Conservation (phyloP, 2,888 invertebrate genomes). For the Peribatodes rhomboidaria region DNA sequence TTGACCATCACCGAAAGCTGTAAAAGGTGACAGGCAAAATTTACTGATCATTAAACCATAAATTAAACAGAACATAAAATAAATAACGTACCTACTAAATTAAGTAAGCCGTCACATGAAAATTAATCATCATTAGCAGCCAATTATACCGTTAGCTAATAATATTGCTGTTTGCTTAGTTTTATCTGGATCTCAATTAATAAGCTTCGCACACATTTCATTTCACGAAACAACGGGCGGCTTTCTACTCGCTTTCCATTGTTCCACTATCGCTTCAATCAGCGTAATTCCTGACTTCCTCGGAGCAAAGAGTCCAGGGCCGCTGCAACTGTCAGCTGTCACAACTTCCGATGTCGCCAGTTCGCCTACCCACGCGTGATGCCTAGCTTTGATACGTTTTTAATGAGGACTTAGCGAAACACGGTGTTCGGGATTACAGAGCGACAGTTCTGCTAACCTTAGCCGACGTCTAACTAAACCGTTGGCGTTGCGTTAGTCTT, state of each 20-base stretch:
- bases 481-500: too few relatives aligned
- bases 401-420: constrained; percentile 41
- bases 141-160: constrained; percentile 11
- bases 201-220: constrained; percentile 34
- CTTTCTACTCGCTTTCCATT: constrained; percentile 42
- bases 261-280: constrained; percentile 42
- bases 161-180: constrained; percentile 14
- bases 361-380: constrained; percentile 55
- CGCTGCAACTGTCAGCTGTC: constrained; percentile 49
- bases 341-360: constrained; percentile 64
- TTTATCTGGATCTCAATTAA: constrained; percentile 19
- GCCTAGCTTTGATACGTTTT: constrained; percentile 49
- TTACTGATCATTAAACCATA: constrained; percentile 9
- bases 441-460: background rate
- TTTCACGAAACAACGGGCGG: constrained; percentile 22
- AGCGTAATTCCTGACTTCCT: constrained; percentile 32
- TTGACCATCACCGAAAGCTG: constrained; percentile 1
- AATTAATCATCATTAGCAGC: constrained; percentile 4
- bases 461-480: too few relatives aligned
- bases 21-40: constrained; percentile 9
- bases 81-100: background rate
- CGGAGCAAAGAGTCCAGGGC: constrained; percentile 43
- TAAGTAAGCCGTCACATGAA: constrained; percentile 7
- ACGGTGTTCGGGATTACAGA: background rate
- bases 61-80: constrained; percentile 10